Percentiles rank a stretch among this genome's conserved stretches.
These are phyloP conservation scores for Nipponacmea schrenckii DNA, from an alignment of 2,888 invertebrate species.

Conservation along the genomic window DNA sequence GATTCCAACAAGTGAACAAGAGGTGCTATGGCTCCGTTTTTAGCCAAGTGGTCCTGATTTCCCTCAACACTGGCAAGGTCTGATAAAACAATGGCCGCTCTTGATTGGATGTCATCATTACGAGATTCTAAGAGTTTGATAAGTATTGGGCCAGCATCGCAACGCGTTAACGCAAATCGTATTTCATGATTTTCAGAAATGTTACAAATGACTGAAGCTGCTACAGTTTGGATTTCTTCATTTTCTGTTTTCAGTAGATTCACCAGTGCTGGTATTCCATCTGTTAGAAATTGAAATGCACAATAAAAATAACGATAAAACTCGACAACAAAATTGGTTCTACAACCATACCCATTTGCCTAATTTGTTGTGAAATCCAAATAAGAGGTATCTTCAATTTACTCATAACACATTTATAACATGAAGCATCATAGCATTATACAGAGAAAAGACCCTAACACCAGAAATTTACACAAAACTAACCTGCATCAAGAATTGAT, in stretches of 20 bases:
- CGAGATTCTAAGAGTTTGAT: constrained; percentile 59
- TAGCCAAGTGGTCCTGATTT: constrained; percentile 58
- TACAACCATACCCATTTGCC: no score
- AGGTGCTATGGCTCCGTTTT: constrained; percentile 58
- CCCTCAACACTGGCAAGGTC: constrained; percentile 64
- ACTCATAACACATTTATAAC: no score
- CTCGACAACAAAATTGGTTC: no score
- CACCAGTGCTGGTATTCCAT: constrained; percentile 62
- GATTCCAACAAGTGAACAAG: constrained; percentile 62
- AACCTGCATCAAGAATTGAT: constrained; percentile 62
- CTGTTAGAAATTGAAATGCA: constrained; percentile 36
- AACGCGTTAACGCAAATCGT: constrained; percentile 54
- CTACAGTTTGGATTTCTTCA: constrained; percentile 61
- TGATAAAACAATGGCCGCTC: constrained; percentile 64
- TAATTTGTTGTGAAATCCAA: no score
- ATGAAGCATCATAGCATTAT: no score
- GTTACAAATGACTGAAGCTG: constrained; percentile 66
- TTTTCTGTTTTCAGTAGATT: constrained; percentile 56
- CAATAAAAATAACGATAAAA: no score
- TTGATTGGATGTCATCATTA: constrained; percentile 65
- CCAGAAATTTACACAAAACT: neutral
- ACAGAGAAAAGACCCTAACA: no score
- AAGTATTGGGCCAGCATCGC: constrained; percentile 60
- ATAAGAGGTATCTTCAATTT: no score
- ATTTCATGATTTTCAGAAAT: constrained; percentile 64